A percentile compares a stretch with the other conserved stretches of the same genome.
Evolutionary conservation across 37 sponge, comb jelly and placozoan genomes (phyloP).

Genomic region (Cladorhizidae sp.): DNA sequence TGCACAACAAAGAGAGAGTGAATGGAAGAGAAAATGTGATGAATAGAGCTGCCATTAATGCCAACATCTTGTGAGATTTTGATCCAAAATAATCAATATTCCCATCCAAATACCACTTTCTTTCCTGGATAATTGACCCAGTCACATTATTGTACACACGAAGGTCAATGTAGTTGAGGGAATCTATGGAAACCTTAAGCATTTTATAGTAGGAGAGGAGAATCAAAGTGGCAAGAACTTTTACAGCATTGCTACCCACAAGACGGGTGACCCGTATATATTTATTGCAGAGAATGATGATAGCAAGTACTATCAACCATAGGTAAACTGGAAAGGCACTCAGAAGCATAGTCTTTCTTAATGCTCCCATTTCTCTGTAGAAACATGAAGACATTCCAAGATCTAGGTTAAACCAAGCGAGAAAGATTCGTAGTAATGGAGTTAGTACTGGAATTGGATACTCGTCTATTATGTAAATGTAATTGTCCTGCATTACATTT

Average conservation of each 20-base stretch:
- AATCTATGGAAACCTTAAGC: neutral
- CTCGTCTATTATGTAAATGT: neutral
- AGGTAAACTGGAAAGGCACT: constrained; percentile 33
- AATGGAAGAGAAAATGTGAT: neutral
- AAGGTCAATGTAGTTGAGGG: neutral
- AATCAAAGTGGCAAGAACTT: constrained; percentile 21
- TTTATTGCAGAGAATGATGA: constrained; percentile 1
- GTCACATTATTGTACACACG: neutral
- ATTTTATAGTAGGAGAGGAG: constrained; percentile 26
- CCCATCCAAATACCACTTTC: constrained; percentile 14
- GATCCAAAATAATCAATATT: constrained; percentile 3
- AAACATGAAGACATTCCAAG: constrained; percentile 23
- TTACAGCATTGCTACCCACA: constrained; percentile 10
- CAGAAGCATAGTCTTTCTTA: constrained; percentile 4
- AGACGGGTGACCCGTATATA: neutral
- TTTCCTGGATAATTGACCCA: neutral
- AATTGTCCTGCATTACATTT: constrained; percentile 17
- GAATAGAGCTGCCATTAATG: neutral
- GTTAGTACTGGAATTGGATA: constrained; percentile 12
- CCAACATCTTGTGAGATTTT: neutral
- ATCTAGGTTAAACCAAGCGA: constrained; percentile 24
- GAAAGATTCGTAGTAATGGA: neutral
- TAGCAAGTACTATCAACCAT: constrained; percentile 12
- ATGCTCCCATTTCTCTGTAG: constrained; percentile 44
- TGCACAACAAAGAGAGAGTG: neutral